Evolutionary conservation across 2,888 invertebrate genomes (phyloP).

Genomic region (Podabrus alpinus): DNA sequence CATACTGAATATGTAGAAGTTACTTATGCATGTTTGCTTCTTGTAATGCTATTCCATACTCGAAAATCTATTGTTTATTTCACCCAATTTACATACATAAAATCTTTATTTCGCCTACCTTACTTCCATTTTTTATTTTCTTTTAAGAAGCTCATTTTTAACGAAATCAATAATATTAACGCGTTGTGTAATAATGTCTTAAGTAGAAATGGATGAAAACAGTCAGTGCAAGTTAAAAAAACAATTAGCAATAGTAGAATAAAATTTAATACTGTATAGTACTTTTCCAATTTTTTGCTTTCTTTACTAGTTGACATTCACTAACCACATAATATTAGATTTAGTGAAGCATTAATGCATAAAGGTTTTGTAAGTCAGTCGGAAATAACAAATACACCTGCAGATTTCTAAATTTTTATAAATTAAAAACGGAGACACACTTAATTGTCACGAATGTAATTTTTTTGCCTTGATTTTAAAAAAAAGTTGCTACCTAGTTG

Average conservation of each 20-base stretch:
- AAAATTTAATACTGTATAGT: neutral
- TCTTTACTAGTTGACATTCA: slow-evolving; percentile 26
- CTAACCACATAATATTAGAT: slow-evolving; percentile 27
- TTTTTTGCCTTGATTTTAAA: neutral
- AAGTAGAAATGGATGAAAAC: neutral
- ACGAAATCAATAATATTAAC: neutral
- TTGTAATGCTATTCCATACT: slow-evolving; percentile 12
- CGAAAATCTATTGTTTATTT: slow-evolving; percentile 23
- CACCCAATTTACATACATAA: neutral
- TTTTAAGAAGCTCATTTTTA: neutral
- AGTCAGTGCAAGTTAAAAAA: neutral
- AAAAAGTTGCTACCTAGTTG: neutral
- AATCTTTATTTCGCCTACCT: neutral
- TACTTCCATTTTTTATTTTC: neutral
- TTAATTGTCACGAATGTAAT: slow-evolving; percentile 12
- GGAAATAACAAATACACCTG: slow-evolving; percentile 24
- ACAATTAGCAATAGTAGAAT: neutral
- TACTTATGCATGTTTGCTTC: slow-evolving; percentile 29
- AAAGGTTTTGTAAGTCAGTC: slow-evolving; percentile 29
- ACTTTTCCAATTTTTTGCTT: slow-evolving; percentile 1
- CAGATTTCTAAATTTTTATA: slow-evolving; percentile 24
- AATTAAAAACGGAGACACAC: slow-evolving; percentile 16
- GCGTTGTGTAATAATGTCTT: neutral
- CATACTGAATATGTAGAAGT: slow-evolving; percentile 50
- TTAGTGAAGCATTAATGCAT: slow-evolving; percentile 31